Evolutionary conservation across 2,888 invertebrate genomes (phyloP), one percentile per base, ranked within the genome.

Genomic region (Ptychoptera albimana): DNA sequence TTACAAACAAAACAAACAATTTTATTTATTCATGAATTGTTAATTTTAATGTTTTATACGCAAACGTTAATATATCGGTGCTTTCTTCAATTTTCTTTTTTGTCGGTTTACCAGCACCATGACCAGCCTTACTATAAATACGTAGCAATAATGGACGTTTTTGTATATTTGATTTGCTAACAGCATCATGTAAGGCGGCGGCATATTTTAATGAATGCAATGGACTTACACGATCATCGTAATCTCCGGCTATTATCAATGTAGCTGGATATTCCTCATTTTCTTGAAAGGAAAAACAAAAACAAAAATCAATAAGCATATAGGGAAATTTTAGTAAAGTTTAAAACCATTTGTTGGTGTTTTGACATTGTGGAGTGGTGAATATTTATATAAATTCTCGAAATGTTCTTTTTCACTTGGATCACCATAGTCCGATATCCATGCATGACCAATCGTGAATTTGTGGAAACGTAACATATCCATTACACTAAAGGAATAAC

Each of bases 381-480:
- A 97, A 67, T 87, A 87, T 59, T 84, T 83, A 48, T 78, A 69
- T 43, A 93, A 66, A 65, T 84, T 85, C 9, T 82, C 71, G 61
- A 96, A 97, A 57, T 96, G 84, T 29, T 85, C 79, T 54, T 77
- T 71, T 54, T 86, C 78, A 54, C 91, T 89, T 0, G 94, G 81
- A 64, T 81, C 82, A 37, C 97, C 97, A 69, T 85, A 98, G 68
- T 98, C 97, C 0, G 93, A 87, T 46, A 66, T 82, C 97, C 97
- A 98, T 38, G 92, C 88, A 66, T 87, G 85, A 0, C 96, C 98
- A 58, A 97, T 92, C 7, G 97, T 98, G 66, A 97, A 94, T 69
- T 93, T 93, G 66, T 97, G 94, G 70, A 87, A 98, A 45, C 94
- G 77, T 49, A 97, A 69, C 94, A 97, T 92, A 68, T 98, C 98